Base-by-base conservation (phyloP, 2,888 invertebrate genomes). In the Melieria crassipennis region DNA sequence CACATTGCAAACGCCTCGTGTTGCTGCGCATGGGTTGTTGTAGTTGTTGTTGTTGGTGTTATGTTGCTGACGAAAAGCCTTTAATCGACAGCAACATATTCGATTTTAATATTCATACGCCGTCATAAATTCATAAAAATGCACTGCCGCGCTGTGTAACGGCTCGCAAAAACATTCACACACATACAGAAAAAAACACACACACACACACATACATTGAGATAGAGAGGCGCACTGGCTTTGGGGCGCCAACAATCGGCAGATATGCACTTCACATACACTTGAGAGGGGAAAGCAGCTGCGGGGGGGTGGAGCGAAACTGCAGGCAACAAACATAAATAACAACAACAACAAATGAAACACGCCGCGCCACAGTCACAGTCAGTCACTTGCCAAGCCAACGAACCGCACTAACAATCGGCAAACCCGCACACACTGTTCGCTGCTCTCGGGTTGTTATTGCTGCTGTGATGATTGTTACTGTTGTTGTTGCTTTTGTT, bases 101-200 rank as follows among this genome's bases (percentile, higher is more conserved):
- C 82, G 81, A 83, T 83, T 83, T 83, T 80, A 83, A 84, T 83
- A 83, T 83, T 83, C 82, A 84, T 84, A 80, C 77, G 80, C 79
- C 78, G 79, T 81, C 79, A 82, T 82, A 81, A 83, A 82, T 82
- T 77, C 79, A 76, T 76, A 79, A 77, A 78, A 75, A 68, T 60
- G 16, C 50, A 60, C 45, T 7, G 48, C 43, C 67, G 60, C 16
- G 58, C n/a, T 11, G 10, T 4, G 48, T 48, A 47, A 0, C 45
- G 47, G 30, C 52, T n/a, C 52, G 13, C 9, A 52, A 11, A 52
- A 5, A 9, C 52, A 50, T 2, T 10, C 50, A 3, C 50, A 10
- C 50, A 50, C 50, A 50, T 3, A 50, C 30, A 30, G 30, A 3
- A 30, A 30, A 30, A 30, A 30, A 45, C 47, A 6, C 47, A 48